Base-by-base conservation (phyloP, 2,797 vertebrate species). In the Periparus ater region DNA sequence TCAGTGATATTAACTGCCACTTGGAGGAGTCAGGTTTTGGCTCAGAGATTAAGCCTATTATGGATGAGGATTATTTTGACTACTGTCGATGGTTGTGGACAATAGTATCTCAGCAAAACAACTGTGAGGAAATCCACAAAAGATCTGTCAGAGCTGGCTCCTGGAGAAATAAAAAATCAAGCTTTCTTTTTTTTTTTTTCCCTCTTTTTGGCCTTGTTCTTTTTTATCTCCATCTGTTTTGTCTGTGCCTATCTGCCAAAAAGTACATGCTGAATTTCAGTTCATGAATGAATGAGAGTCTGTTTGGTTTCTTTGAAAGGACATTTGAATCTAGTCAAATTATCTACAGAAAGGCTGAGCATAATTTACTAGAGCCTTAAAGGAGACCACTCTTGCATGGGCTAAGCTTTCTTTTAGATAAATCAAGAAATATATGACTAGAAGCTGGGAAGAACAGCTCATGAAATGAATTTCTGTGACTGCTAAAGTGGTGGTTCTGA, bases 21-120 rank as follows among this genome's bases (percentile, higher is more conserved):
- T 95, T 91, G 57, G 58, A 94, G 22, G 42, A 89, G n/a, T 57
- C 70, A 27, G 21, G 6, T 65, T 85, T 85, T 95, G 93, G 86
- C 92, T 87, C 42, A 80, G 70, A 61, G 21, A 40, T 78, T 71
- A 72, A 88, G 18, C 71, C 10, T 85, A 17, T 92, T 94, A 76
- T 53, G 48, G 51, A 57, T 77, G 30, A 88, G 78, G 76, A 94
- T 93, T 88, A 77, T 85, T 93, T 91, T 88, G 66, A 85, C 58
- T 91, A 3, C 42, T 92, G 45, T 96, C 89, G 83, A 15, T 92
- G 71, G 29, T 62, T 85, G 60, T 65, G 53, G 85, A 95, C 76
- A 96, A 95, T 62, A 79, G 29, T 95, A 94, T 95, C 92, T 86
- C 88, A 88, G 74, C 81, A 76, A 93, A 96, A 91, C 92, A 95